phyloP scores from a whole-genome alignment of 2,888 invertebrate genomes.

The Cryptosula pallasiana region DNA sequence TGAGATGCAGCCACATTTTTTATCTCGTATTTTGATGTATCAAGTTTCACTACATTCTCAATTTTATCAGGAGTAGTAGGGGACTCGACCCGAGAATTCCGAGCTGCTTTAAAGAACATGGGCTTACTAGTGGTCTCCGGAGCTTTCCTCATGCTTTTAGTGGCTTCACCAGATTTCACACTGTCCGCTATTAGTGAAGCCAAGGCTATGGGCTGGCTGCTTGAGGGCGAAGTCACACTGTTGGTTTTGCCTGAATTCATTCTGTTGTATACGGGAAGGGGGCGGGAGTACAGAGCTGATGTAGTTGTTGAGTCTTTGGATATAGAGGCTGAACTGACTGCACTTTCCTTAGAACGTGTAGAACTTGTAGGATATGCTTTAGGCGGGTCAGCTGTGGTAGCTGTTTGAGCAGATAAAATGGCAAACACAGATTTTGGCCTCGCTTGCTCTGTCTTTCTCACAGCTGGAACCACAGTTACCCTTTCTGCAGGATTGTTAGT shows the following conservation, averaged over 20 bases:
- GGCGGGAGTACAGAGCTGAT: background rate
- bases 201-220: background rate
- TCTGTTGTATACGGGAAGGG: conserved; percentile 18
- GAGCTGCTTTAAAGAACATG: conserved; percentile 8
- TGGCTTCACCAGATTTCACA: background rate
- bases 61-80: background rate
- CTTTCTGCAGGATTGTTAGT: background rate
- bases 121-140: background rate
- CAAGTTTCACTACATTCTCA: conserved; percentile 22
- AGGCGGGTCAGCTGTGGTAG: background rate
- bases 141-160: background rate
- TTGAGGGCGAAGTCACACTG: background rate
- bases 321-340: background rate
- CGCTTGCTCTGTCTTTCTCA: background rate
- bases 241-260: background rate
- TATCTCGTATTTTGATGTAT: conserved; percentile 2
- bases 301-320: background rate
- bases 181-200: conserved; percentile 8
- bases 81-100: background rate
- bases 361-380: background rate
- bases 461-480: background rate
- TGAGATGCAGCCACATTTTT: background rate
- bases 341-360: background rate
- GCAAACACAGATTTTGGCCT: conserved; percentile 7
- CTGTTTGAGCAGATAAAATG: background rate